These are phyloP conservation scores for Melanerpes formicivorus DNA, from an alignment of 2,113 vertebrate genomes.

Conservation along the genomic window DNA sequence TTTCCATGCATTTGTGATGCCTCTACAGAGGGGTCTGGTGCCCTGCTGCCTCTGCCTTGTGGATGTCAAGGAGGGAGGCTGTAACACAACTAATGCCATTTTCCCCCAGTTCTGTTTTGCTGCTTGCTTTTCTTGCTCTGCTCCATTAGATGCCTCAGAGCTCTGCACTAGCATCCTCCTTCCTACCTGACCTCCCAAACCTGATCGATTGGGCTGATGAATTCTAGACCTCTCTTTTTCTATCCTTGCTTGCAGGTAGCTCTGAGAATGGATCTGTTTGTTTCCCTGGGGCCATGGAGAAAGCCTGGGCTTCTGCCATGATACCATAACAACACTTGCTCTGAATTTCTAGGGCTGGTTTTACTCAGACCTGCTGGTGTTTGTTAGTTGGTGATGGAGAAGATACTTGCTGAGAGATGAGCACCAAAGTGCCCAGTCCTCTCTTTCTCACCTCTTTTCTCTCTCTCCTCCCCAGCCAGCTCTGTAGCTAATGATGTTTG, in stretches of 20 bases:
- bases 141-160: neutral
- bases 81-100: no score
- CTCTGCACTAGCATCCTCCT: neutral
- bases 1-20: neutral
- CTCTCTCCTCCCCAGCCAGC: neutral
- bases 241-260: neutral
- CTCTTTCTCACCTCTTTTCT: neutral
- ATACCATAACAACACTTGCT: neutral
- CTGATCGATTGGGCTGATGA: neutral
- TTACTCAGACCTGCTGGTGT: neutral
- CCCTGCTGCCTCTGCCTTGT: neutral
- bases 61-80: neutral
- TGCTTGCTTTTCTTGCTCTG: neutral
- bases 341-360: neutral
- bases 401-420: neutral
- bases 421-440: neutral
- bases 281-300: neutral
- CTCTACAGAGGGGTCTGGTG: neutral
- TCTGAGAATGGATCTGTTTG: neutral
- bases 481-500: neutral
- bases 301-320: neutral
- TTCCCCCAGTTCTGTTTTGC: neutral
- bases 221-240: neutral
- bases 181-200: fast-evolving
- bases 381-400: neutral